A percentile compares a stretch with the other conserved stretches of the same genome.
These are phyloP conservation scores for Platalea minor DNA, from an alignment of 2,797 vertebrate species.

Conservation along the genomic window DNA sequence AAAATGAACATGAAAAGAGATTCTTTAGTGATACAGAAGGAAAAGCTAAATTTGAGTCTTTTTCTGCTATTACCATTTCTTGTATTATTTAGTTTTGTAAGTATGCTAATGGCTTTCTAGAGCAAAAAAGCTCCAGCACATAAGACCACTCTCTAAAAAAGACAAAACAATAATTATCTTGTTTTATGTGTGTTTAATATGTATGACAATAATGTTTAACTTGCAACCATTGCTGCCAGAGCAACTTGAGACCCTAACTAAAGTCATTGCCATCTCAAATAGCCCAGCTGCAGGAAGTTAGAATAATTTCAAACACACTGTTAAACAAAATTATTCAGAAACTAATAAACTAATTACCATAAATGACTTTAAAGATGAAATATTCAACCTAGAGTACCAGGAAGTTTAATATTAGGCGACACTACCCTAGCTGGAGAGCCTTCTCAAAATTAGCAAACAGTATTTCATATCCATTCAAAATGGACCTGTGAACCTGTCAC, in stretches of 20 bases:
- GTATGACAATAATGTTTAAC: not conserved
- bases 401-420: not conserved
- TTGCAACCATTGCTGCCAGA: not conserved
- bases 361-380: not conserved
- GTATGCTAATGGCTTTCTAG: not conserved
- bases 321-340: constrained; percentile 1
- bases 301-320: not conserved
- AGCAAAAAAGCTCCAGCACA: not conserved
- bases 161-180: not conserved
- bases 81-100: not conserved
- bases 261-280: not conserved
- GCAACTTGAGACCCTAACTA: not conserved
- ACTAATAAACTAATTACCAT: not conserved
- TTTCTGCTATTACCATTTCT: not conserved
- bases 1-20: not conserved
- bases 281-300: not conserved
- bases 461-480: not conserved
- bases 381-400: not conserved
- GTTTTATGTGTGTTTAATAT: not conserved
- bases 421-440: not conserved
- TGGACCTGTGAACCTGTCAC: not conserved
- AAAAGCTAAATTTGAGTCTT: not conserved
- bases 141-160: not conserved
- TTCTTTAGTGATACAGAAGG: not conserved
- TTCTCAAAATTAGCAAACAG: not conserved